Evolutionary conservation across 1,140 invertebrate species (phyloP).

Genomic region (Maconellicoccus hirsutus): DNA sequence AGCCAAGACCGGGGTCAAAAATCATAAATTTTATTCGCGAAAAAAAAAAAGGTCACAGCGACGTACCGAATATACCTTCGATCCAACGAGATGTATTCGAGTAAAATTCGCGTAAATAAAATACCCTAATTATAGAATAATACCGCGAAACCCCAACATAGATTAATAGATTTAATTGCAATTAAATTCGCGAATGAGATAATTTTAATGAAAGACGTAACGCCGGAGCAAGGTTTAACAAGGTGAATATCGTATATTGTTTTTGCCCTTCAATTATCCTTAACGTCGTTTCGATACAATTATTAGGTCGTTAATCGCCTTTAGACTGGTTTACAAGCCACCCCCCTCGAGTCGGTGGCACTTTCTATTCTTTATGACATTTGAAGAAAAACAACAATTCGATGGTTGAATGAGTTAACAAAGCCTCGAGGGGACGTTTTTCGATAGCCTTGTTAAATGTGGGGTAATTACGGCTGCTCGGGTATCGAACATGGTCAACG

Average conservation of each 20-base stretch:
- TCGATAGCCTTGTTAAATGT: neutral
- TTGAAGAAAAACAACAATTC: neutral
- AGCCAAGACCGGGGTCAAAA: no score
- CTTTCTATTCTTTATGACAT: neutral
- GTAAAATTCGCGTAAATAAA: no score
- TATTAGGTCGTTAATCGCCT: slow-evolving; percentile 7
- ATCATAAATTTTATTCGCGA: no score
- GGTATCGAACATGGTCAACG: no score
- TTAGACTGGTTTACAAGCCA: neutral
- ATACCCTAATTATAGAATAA: no score
- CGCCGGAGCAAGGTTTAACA: neutral
- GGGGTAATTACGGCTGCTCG: neutral
- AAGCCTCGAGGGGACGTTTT: neutral
- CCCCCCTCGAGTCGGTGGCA: neutral
- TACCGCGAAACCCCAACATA: neutral
- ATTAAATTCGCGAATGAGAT: slow-evolving; percentile 2
- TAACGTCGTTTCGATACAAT: neutral
- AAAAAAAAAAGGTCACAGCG: no score
- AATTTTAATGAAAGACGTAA: neutral
- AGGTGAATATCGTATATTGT: neutral
- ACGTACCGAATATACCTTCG: no score
- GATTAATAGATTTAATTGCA: neutral
- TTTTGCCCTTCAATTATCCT: slow-evolving; percentile 4
- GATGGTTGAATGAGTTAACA: neutral
- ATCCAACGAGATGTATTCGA: neutral